These are phyloP conservation scores for Agraylea sexmaculata DNA, from an alignment of 1,140 invertebrate genomes.

Conservation along the genomic window DNA sequence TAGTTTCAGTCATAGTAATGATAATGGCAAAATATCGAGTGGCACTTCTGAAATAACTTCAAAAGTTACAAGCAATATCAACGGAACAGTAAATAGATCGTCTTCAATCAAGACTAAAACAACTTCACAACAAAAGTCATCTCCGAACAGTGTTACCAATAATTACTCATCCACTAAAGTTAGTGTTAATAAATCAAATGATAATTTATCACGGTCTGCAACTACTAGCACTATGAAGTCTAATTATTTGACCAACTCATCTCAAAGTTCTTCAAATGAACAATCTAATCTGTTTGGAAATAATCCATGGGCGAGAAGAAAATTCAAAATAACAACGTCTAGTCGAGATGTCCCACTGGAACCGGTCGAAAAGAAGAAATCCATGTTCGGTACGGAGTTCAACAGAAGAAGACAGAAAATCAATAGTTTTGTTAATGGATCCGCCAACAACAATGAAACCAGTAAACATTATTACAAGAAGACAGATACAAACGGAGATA, in stretches of 20 bases:
- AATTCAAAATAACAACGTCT: conserved; percentile 46
- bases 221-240: too few relatives aligned
- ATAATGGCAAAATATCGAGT: conserved; percentile 25
- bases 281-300: conserved; percentile 24
- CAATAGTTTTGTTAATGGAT: conserved; percentile 28
- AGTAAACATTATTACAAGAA: conserved; percentile 34
- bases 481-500: conserved; percentile 28
- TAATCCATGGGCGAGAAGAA: conserved; percentile 45
- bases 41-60: too few relatives aligned
- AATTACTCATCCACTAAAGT: too few relatives aligned
- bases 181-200: too few relatives aligned
- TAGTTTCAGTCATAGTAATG: background rate
- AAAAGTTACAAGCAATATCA: too few relatives aligned
- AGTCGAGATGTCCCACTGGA: conserved; percentile 51
- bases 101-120: too few relatives aligned
- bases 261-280: background rate
- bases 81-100: too few relatives aligned
- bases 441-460: conserved; percentile 1
- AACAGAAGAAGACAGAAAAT: conserved; percentile 34
- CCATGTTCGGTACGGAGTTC: conserved; percentile 42
- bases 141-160: too few relatives aligned
- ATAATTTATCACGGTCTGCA: too few relatives aligned
- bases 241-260: conserved; percentile 10
- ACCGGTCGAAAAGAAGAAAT: conserved; percentile 42
- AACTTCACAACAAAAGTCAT: too few relatives aligned